Evolutionary conservation across 2,888 invertebrate genomes (phyloP).

Genomic region (Calliphora vomitoria): DNA sequence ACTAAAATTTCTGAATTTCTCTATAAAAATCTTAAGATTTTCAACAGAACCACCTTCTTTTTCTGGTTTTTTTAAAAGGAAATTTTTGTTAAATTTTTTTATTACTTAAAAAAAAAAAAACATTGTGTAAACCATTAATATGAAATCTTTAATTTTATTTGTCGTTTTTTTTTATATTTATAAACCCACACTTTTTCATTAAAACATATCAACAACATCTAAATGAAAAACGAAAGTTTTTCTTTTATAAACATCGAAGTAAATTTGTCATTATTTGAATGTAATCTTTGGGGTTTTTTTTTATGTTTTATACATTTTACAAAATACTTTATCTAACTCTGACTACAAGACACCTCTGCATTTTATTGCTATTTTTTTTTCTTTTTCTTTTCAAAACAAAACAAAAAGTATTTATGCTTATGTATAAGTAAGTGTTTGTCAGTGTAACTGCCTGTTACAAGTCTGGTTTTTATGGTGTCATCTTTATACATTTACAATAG

Average conservation of each 20-base stretch:
- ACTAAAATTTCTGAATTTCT: neutral
- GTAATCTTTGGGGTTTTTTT: conserved; percentile 53
- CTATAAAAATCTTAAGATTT: neutral
- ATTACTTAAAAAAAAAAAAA: conserved; percentile 23
- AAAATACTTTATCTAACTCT: conserved; percentile 64
- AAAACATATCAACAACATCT: conserved; percentile 15
- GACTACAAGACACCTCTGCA: conserved; percentile 70
- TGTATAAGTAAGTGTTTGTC: conserved; percentile 6
- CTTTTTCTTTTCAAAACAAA: conserved; percentile 26
- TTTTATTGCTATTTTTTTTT: conserved; percentile 69
- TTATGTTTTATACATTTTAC: conserved; percentile 40
- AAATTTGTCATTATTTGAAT: conserved; percentile 71
- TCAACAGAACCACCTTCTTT: neutral
- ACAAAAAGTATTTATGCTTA: neutral
- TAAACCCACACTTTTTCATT: conserved; percentile 54
- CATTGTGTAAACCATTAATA: conserved; percentile 10
- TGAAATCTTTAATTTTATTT: conserved; percentile 59
- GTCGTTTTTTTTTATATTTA: conserved; percentile 5
- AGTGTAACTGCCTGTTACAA: conserved; percentile 27
- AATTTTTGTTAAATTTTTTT: conserved; percentile 25
- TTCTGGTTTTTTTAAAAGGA: neutral
- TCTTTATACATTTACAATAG: conserved; percentile 62
- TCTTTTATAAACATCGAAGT: conserved; percentile 56
- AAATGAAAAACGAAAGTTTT: conserved; percentile 73
- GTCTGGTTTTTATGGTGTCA: conserved; percentile 74